Conservation (phyloP, 2,797 vertebrate species). For the Philypnodon macrostomus region DNA sequence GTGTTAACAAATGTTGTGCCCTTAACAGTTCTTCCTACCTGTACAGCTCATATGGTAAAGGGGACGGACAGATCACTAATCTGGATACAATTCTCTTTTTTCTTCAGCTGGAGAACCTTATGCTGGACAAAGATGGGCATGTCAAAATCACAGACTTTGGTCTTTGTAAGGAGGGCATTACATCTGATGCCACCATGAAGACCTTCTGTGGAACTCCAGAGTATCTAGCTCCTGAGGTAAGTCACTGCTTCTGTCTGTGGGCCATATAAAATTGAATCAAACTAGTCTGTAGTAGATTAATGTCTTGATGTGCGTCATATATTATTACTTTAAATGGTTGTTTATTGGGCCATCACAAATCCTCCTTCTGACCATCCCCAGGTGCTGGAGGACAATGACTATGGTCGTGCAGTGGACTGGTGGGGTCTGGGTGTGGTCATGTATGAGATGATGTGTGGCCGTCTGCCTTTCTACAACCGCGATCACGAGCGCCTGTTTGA, state of each 20-base stretch:
- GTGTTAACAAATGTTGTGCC: background rate
- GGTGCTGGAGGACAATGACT: slow-evolving; percentile 89
- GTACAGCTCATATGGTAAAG: too few relatives aligned
- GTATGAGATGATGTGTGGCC: slow-evolving; percentile 91
- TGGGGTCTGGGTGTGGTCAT: slow-evolving; percentile 90
- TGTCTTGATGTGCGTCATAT: too few relatives aligned
- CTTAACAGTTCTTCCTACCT: too few relatives aligned
- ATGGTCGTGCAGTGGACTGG: slow-evolving; percentile 88
- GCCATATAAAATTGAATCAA: background rate
- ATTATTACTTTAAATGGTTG: too few relatives aligned
- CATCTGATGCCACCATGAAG: slow-evolving; percentile 86
- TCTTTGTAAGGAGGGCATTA: slow-evolving; percentile 89
- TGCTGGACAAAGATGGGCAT: slow-evolving; percentile 91
- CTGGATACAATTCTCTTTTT: too few relatives aligned
- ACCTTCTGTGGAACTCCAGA: slow-evolving; percentile 91
- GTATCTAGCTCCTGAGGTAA: slow-evolving; percentile 88
- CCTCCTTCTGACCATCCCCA: slow-evolving; percentile 32
- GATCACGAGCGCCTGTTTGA: slow-evolving; percentile 89
- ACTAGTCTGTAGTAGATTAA: too few relatives aligned
- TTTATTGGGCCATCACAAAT: too few relatives aligned
- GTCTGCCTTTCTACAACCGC: slow-evolving; percentile 88
- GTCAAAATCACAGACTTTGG: slow-evolving; percentile 91
- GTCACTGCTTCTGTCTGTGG: background rate
- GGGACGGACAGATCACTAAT: too few relatives aligned
- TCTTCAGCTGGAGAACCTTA: slow-evolving; percentile 86